Evolutionary conservation across 2,797 vertebrate genomes (phyloP).

Genomic region (Sebastes oblongus): DNA sequence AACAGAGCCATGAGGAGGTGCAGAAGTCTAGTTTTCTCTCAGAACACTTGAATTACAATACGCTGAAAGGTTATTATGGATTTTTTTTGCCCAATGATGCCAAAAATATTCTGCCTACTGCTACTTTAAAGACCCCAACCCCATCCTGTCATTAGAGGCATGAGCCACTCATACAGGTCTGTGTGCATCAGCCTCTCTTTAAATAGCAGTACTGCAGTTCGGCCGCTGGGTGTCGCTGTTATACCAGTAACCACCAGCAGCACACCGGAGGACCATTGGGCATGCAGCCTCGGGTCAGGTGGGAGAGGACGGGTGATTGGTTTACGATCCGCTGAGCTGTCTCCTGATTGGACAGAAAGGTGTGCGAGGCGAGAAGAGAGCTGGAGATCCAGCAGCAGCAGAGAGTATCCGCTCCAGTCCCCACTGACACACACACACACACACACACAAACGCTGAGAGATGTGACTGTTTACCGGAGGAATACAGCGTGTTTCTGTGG

Average conservation of each 20-base stretch:
- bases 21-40: too few species aligned
- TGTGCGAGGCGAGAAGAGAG: conserved; percentile 52
- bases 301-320: conserved; percentile 75
- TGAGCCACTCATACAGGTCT: too few species aligned
- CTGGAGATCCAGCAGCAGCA: conserved; percentile 15
- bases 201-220: neutral
- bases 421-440: conserved; percentile 33
- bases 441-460: conserved; percentile 2
- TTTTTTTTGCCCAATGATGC: too few species aligned
- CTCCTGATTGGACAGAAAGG: conserved; percentile 75
- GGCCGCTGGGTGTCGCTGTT: conserved; percentile 59
- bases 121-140: neutral
- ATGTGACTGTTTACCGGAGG: conserved; percentile 74
- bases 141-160: neutral
- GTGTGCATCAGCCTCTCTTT: neutral
- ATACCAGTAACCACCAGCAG: too few species aligned
- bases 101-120: too few species aligned
- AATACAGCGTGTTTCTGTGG: conserved; percentile 64
- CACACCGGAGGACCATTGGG: conserved; percentile 40
- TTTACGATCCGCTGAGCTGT: conserved; percentile 63
- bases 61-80: too few species aligned
- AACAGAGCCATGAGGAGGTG: too few species aligned
- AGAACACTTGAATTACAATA: too few species aligned
- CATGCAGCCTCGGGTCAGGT: conserved; percentile 65
- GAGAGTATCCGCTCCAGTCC: conserved; percentile 39